Evolutionary conservation across 2,888 invertebrate genomes (phyloP).

Genomic region (Mamestra brassicae): DNA sequence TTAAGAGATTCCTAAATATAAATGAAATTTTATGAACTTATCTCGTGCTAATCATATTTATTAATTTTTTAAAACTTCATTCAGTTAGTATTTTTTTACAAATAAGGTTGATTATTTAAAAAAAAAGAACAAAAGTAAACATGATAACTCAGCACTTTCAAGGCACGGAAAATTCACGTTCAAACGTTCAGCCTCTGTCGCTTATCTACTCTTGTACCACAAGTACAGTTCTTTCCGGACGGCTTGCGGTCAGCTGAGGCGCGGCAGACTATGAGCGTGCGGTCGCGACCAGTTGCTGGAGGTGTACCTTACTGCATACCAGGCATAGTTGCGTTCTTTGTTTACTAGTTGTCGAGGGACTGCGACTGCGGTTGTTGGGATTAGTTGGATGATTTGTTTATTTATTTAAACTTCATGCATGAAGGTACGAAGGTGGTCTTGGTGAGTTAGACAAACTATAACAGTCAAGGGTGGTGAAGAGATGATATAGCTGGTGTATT

Average conservation of each 20-base stretch:
- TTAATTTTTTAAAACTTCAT: no score
- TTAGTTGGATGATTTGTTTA: conserved; percentile 16
- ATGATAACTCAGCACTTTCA: neutral
- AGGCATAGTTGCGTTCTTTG: conserved; percentile 54
- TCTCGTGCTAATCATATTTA: no score
- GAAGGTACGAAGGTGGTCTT: no score
- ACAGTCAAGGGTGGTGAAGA: no score
- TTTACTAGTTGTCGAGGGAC: conserved; percentile 22
- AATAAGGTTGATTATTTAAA: no score
- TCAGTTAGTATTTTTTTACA: no score
- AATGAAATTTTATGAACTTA: no score
- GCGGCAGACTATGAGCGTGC: conserved; percentile 55
- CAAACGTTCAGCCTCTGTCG: conserved; percentile 20
- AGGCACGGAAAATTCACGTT: neutral
- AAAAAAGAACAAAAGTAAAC: neutral
- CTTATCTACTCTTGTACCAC: conserved; percentile 8
- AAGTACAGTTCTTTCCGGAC: conserved; percentile 51
- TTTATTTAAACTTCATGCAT: neutral
- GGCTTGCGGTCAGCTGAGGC: conserved; percentile 40
- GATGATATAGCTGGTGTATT: no score
- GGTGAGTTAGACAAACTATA: no score
- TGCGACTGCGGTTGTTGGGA: conserved; percentile 38
- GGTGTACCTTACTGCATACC: conserved; percentile 64
- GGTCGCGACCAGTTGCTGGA: conserved; percentile 64
- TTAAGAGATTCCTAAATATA: no score